Evolutionary conservation across 1,140 invertebrate genomes (phyloP).

Genomic region (Hydropsyche tenuis): DNA sequence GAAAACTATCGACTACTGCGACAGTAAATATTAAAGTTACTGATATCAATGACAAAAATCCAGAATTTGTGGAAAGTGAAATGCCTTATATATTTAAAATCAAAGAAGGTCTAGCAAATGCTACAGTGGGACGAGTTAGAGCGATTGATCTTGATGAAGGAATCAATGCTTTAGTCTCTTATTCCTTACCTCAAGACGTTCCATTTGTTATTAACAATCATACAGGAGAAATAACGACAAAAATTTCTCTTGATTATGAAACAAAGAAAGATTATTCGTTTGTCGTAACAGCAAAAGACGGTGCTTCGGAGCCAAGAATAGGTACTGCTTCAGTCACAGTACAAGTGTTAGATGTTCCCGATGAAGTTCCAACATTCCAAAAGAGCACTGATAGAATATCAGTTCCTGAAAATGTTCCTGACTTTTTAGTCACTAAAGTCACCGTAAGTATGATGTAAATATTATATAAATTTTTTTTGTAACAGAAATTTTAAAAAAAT

Average conservation of each 20-base stretch:
- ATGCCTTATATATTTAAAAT: conserved; percentile 81
- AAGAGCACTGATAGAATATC: conserved; percentile 74
- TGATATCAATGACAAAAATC: conserved; percentile 90
- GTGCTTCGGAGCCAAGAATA: conserved; percentile 81
- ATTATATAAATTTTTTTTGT: not conserved
- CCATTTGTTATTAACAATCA: conserved; percentile 80
- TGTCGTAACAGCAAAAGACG: conserved; percentile 87
- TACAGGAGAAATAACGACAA: conserved; percentile 80
- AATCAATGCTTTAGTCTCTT: conserved; percentile 69
- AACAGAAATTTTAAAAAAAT: conserved; percentile 13
- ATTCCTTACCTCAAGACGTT: conserved; percentile 77
- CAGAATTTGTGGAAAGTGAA: conserved; percentile 73
- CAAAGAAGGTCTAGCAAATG: conserved; percentile 75
- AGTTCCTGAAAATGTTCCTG: conserved; percentile 83
- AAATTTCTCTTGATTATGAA: conserved; percentile 83
- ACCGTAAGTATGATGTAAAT: conserved; percentile 35
- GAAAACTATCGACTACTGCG: conserved; percentile 79
- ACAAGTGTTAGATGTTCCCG: conserved; percentile 74
- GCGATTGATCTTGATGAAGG: conserved; percentile 84
- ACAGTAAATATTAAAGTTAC: conserved; percentile 88
- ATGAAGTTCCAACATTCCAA: conserved; percentile 84
- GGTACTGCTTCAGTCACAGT: conserved; percentile 88
- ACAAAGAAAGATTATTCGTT: conserved; percentile 81
- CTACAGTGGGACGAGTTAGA: conserved; percentile 78
- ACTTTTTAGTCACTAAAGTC: conserved; percentile 79